Base-by-base conservation (phyloP, 2,113 vertebrate genomes). In the Petromus typicus region DNA sequence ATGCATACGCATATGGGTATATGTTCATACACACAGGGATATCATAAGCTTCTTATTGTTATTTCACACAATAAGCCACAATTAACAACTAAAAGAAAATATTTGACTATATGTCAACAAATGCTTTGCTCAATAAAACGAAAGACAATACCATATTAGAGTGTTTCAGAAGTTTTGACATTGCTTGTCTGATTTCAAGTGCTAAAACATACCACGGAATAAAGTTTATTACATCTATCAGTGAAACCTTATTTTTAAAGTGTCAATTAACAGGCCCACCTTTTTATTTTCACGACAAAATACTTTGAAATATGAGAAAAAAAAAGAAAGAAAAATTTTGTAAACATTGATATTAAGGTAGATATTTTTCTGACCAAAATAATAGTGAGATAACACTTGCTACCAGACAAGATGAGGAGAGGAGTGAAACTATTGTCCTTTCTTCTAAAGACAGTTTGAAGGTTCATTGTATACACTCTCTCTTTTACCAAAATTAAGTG, bases 51-150 rank as follows among this genome's bases (percentile, higher is more conserved):
- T 86, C 43, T 57, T 37, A 80, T 95, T 89, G 37, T 43, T 80
- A 54, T 81, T 67, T 94, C 45, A 94, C 34, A 91, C 27, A 91
- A 51, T 79, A 93, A 89, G 16, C 16, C 30, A 90, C 86, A 95
- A 91, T 80, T 89, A 84, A 34, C 34, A 96, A 88, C 91, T 40
- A 56, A 76, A 94, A 45, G 75, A 85, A 20, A 2, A 59, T 84
- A 90, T 71, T 84, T 96, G 81, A 56, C 56, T 54, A 37, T 84
- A 25, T 91, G 59, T 93, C 67, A 97, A 64, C 80, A 95, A 83
- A 95, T 78, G 76, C 22, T 8, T 48, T 86, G 22, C 63, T 40
- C 63, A 86, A 83, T 12, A 88, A 90, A 90, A 82, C 8, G 64
- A 30, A 69, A 80, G 80, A 87, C 11, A 90, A 91, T 71, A 80